These are phyloP conservation scores for Pandemis cinnamomeana DNA, from an alignment of 2,888 invertebrate species.

Conservation along the genomic window DNA sequence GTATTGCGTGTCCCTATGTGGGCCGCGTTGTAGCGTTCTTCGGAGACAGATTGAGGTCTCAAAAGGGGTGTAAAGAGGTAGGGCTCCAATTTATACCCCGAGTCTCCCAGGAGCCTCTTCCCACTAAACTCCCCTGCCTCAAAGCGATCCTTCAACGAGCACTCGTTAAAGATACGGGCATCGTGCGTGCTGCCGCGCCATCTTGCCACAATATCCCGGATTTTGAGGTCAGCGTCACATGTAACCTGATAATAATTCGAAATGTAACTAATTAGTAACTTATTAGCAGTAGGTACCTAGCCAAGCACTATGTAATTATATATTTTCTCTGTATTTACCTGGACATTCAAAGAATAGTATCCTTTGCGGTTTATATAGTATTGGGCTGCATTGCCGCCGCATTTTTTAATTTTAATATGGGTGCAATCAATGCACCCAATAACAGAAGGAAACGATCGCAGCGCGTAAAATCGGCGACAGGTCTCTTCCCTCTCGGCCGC, in stretches of 20 bases:
- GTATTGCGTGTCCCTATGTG: not conserved
- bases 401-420: too few species aligned
- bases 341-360: too few species aligned
- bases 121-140: not conserved
- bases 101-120: not conserved
- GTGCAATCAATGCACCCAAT: too few species aligned
- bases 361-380: too few species aligned
- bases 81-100: not conserved
- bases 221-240: not conserved
- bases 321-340: too few species aligned
- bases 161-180: not conserved
- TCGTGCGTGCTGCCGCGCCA: conserved; percentile 3
- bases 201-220: conserved; percentile 1
- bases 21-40: not conserved
- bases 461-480: too few species aligned
- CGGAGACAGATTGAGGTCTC: not conserved
- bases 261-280: too few species aligned
- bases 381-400: too few species aligned
- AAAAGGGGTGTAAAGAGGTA: not conserved
- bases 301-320: too few species aligned
- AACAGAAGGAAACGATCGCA: too few species aligned
- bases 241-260: not conserved
- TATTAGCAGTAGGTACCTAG: too few species aligned
- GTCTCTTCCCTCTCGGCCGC: too few species aligned
- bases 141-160: not conserved